phyloP scores from a whole-genome alignment of 1,140 invertebrate genomes.

The Cydia amplana region DNA sequence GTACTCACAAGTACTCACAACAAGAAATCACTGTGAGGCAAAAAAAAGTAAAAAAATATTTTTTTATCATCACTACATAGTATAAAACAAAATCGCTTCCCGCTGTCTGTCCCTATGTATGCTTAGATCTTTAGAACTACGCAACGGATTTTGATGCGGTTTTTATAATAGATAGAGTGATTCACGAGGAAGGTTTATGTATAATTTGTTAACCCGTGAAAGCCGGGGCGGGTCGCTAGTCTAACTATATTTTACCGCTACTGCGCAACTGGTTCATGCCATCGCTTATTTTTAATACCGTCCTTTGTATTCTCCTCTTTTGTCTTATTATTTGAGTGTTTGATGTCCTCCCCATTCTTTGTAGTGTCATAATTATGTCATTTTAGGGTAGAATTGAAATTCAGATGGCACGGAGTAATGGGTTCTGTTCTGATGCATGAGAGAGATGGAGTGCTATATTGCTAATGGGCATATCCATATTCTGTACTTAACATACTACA shows the following conservation, averaged over 20 bases:
- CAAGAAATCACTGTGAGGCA: too few species aligned
- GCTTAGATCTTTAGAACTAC: too few species aligned
- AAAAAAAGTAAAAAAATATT: background rate
- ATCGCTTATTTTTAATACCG: slow-evolving; percentile 59
- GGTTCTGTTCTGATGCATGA: slow-evolving; percentile 35
- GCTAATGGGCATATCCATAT: slow-evolving; percentile 12
- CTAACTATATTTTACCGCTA: background rate
- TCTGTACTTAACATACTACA: background rate
- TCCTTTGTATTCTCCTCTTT: slow-evolving; percentile 67
- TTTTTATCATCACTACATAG: too few species aligned
- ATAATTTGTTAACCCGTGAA: too few species aligned
- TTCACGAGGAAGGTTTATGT: too few species aligned
- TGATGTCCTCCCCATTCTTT: slow-evolving; percentile 63
- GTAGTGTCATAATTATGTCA: slow-evolving; percentile 73
- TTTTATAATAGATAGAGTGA: too few species aligned
- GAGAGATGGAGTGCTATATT: background rate
- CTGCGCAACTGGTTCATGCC: slow-evolving; percentile 11
- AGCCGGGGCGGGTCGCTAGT: too few species aligned
- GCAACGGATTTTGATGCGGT: too few species aligned
- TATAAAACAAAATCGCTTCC: too few species aligned
- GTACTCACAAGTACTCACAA: too few species aligned
- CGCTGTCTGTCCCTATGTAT: too few species aligned
- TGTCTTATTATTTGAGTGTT: slow-evolving; percentile 71
- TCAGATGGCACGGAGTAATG: slow-evolving; percentile 47
- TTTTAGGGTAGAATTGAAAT: slow-evolving; percentile 57